Percentiles rank a stretch among this genome's conserved stretches.
Conservation (phyloP, 2,888 invertebrate species). For the Polyommatus iphigenia region DNA sequence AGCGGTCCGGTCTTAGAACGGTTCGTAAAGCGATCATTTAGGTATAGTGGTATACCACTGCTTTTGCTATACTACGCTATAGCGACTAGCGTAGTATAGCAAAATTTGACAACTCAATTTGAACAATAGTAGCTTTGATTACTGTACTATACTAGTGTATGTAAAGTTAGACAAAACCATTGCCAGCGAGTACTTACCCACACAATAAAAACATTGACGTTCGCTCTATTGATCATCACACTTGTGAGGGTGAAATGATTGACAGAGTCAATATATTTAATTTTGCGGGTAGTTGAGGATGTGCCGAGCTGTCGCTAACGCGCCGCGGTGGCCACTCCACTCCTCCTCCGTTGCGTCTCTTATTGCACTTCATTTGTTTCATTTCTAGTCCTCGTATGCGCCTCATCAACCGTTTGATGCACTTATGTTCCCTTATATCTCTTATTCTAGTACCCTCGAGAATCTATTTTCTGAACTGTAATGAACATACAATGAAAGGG, state of each 20-base stretch:
- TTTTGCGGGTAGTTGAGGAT: constrained; percentile 78
- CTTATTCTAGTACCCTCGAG: constrained; percentile 15
- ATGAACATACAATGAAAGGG: not conserved
- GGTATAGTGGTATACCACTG: no score
- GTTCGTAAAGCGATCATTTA: not conserved
- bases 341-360: constrained; percentile 60
- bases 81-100: no score
- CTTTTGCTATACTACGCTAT: no score
- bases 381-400: constrained; percentile 48
- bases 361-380: constrained; percentile 67
- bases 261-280: constrained; percentile 76
- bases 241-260: constrained; percentile 74
- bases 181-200: not conserved
- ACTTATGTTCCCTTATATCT: constrained; percentile 13
- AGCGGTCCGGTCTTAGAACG: not conserved
- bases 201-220: constrained; percentile 34
- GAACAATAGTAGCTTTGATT: no score
- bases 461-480: not conserved
- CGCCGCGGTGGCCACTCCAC: constrained; percentile 58
- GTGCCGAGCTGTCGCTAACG: constrained; percentile 66
- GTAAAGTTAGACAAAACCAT: not conserved
- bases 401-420: constrained; percentile 9
- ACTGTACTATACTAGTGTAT: no score
- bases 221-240: constrained; percentile 37
- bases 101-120: no score